Conservation (phyloP, 2,797 vertebrate species). For the Acanthornis magna region DNA sequence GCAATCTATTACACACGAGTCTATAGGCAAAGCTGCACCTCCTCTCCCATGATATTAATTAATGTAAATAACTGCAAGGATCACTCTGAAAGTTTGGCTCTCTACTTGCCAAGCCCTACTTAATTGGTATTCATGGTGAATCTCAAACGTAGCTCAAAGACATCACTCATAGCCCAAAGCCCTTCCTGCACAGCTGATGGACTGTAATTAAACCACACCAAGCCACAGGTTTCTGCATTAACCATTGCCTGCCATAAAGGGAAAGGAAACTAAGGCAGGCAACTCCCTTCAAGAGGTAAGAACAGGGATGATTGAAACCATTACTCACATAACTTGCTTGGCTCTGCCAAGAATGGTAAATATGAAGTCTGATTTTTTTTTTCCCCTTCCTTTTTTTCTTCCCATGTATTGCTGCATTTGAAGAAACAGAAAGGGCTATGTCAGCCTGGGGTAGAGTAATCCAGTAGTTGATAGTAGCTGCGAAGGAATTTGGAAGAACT, state of each 20-base stretch:
- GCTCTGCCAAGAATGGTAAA: background rate
- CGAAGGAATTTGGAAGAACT: conserved; percentile 11
- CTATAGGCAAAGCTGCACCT: background rate
- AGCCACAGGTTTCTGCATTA: background rate
- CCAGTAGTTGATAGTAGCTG: background rate
- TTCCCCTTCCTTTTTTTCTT: background rate
- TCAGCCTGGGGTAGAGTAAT: background rate
- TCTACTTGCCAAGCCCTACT: background rate
- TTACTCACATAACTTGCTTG: background rate
- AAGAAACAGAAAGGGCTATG: background rate
- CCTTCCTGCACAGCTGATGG: background rate
- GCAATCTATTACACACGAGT: background rate
- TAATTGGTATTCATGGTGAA: background rate
- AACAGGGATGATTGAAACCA: background rate
- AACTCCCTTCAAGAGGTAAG: background rate
- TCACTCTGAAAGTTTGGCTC: background rate
- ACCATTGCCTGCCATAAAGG: background rate
- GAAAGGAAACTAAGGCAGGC: background rate
- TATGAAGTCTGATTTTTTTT: background rate
- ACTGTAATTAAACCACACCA: background rate
- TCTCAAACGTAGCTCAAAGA: background rate
- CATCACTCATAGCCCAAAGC: background rate
- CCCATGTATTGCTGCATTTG: background rate
- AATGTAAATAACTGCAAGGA: background rate
- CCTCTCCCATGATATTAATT: background rate